Conservation (phyloP, 1,140 invertebrate genomes). For the Drosophila kanapiae region DNA sequence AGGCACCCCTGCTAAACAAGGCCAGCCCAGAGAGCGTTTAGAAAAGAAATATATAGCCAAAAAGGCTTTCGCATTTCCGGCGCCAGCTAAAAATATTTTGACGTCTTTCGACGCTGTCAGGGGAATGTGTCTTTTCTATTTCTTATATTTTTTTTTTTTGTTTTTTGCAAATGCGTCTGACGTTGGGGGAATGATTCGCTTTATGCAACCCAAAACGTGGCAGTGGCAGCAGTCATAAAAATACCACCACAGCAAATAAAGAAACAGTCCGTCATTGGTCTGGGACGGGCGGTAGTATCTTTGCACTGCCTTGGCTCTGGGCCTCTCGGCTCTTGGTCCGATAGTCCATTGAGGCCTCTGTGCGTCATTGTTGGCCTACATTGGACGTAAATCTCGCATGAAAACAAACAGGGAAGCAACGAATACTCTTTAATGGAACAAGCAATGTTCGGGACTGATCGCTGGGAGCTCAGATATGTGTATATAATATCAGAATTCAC, state of each 20-base stretch:
- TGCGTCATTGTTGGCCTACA: constrained; percentile 80
- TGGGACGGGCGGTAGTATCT: background rate
- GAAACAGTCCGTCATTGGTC: constrained; percentile 51
- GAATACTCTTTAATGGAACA: background rate
- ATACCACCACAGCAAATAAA: constrained; percentile 46
- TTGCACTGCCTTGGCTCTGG: constrained; percentile 8
- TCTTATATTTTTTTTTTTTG: constrained; percentile 45
- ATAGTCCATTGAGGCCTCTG: constrained; percentile 63
- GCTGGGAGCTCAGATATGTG: background rate
- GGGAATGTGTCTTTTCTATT: constrained; percentile 42
- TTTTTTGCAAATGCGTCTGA: constrained; percentile 56
- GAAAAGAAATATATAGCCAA: constrained; percentile 20
- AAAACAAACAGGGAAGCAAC: constrained; percentile 53
- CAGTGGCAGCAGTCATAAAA: constrained; percentile 39
- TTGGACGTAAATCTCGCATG: constrained; percentile 54
- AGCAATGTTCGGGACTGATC: constrained; percentile 4
- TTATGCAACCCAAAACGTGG: constrained; percentile 54
- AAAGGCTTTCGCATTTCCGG: constrained; percentile 78
- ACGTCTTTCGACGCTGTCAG: constrained; percentile 55
- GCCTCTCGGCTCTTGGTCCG: constrained; percentile 5
- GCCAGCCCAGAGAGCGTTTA: constrained; percentile 23
- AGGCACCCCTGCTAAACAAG: constrained; percentile 15
- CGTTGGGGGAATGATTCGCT: constrained; percentile 29
- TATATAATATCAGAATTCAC: background rate
- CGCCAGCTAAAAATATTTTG: constrained; percentile 80